These are phyloP conservation scores for Carettochelys insculpta DNA, from an alignment of 2,113 vertebrate genomes.

Conservation along the genomic window DNA sequence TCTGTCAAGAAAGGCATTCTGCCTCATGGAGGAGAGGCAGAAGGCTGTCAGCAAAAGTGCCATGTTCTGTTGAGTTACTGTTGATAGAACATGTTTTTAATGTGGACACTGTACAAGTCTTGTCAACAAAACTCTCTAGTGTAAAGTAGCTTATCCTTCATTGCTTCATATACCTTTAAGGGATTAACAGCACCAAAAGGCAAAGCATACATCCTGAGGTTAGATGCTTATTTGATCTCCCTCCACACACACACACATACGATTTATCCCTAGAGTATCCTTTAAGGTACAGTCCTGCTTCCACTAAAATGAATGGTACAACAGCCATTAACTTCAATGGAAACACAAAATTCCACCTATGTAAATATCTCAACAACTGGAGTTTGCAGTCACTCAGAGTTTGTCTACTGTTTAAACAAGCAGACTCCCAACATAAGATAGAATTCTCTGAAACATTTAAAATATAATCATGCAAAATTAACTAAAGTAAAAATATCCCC, in stretches of 20 bases:
- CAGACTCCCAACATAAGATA: neutral
- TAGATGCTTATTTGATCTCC: neutral
- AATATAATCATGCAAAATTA: neutral
- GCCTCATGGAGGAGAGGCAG: no score
- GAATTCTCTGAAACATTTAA: neutral
- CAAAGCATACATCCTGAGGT: neutral
- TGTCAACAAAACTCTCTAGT: no score
- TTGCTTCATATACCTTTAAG: neutral
- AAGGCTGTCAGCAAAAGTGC: no score
- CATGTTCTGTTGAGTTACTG: no score
- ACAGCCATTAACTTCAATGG: neutral
- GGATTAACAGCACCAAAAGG: neutral
- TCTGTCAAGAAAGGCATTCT: no score
- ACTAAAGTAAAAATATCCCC: neutral
- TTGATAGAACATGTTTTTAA: no score
- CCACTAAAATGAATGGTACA: neutral
- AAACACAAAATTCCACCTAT: neutral
- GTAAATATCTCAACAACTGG: neutral
- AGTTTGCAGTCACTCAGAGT: neutral
- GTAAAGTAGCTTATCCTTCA: no score
- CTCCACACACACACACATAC: no score
- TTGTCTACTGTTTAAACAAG: neutral
- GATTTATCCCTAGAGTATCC: neutral
- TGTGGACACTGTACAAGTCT: no score
- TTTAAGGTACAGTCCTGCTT: neutral